Conservation (phyloP, 2,888 invertebrate genomes). For the Therioaphis trifolii region DNA sequence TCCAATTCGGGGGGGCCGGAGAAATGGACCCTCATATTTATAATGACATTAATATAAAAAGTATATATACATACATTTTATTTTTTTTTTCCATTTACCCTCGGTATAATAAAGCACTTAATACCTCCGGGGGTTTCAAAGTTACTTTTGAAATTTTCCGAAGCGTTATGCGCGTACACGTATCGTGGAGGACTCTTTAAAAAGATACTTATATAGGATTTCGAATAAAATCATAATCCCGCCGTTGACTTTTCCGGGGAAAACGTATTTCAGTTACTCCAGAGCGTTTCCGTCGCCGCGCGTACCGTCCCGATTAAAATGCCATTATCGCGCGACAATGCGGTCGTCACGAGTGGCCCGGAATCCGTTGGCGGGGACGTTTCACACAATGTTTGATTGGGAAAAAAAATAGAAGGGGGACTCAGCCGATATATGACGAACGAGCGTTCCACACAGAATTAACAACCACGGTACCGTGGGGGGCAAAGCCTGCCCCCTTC, state of each 20-base stretch:
- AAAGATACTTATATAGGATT: background rate
- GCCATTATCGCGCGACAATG: too few species aligned
- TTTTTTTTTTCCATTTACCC: background rate
- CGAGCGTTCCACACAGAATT: too few species aligned
- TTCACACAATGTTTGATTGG: too few species aligned
- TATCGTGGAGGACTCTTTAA: background rate
- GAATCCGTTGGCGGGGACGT: too few species aligned
- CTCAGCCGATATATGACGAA: too few species aligned
- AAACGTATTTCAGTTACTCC: background rate
- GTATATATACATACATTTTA: background rate
- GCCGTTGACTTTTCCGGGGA: background rate
- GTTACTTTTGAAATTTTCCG: constrained; percentile 21
- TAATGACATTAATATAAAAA: constrained; percentile 6
- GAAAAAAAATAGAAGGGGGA: too few species aligned
- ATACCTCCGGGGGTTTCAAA: constrained; percentile 42
- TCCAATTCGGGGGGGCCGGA: too few species aligned
- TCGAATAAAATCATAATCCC: constrained; percentile 30
- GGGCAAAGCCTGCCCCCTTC: too few species aligned
- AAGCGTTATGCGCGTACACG: constrained; percentile 8
- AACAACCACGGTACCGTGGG: too few species aligned
- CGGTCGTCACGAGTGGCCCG: too few species aligned
- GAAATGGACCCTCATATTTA: constrained; percentile 1
- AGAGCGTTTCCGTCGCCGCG: too few species aligned
- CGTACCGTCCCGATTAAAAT: too few species aligned
- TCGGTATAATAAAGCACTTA: constrained; percentile 41